A percentile compares a stretch with the other conserved stretches of the same genome.
These are phyloP conservation scores for Hyperoplus immaculatus DNA, from an alignment of 2,797 vertebrate species.

Conservation along the genomic window DNA sequence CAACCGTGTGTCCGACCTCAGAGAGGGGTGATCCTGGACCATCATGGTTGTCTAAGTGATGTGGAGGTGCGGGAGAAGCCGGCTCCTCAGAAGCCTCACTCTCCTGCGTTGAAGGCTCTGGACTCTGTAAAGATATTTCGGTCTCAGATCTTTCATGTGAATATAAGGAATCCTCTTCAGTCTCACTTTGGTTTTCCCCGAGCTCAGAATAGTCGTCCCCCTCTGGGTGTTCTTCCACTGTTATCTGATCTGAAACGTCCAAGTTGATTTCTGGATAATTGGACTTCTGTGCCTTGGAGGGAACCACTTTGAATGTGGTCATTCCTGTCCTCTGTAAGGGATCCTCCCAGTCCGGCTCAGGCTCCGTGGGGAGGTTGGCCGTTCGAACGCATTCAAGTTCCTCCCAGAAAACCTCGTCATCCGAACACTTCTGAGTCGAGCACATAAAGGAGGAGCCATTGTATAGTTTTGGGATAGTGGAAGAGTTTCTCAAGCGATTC, in stretches of 20 bases:
- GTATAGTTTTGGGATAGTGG: conserved; percentile 29
- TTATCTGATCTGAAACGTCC: conserved; percentile 16
- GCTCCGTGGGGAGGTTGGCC: conserved; percentile 34
- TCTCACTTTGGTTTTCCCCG: background rate
- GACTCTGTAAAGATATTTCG: background rate
- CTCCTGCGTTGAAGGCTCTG: background rate
- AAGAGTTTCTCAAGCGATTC: conserved; percentile 51
- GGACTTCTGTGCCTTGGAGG: conserved; percentile 33
- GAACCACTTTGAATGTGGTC: conserved; percentile 80
- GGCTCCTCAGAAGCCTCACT: background rate
- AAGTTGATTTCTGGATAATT: conserved; percentile 17
- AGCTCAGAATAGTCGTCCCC: conserved; percentile 9
- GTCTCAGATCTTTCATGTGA: conserved; percentile 8
- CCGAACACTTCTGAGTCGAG: background rate
- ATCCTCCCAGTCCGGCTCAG: conserved; percentile 62
- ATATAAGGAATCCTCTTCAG: conserved; percentile 15
- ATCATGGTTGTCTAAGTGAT: background rate
- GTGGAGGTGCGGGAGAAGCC: background rate
- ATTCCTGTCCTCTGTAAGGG: conserved; percentile 55
- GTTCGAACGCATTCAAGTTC: conserved; percentile 6
- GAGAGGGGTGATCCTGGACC: background rate
- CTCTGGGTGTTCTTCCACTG: background rate
- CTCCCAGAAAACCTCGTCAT: background rate
- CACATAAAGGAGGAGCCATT: conserved; percentile 12
- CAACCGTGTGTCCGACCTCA: conserved; percentile 56